These are phyloP conservation scores for Subanguina moxae DNA, from an alignment of 1,140 invertebrate genomes.

Conservation along the genomic window DNA sequence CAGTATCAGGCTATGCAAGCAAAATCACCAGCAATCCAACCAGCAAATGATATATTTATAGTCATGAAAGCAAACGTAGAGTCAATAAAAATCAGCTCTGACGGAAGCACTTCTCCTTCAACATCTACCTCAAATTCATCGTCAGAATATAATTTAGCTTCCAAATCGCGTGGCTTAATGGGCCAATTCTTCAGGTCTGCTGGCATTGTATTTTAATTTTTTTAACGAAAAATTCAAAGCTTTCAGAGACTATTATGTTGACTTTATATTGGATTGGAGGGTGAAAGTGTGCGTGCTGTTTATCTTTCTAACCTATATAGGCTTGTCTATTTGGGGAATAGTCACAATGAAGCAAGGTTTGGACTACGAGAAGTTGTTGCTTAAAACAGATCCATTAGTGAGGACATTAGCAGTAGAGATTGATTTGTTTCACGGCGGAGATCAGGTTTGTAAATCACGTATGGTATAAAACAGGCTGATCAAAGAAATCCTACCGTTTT, in stretches of 20 bases:
- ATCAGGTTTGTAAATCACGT: slow-evolving; percentile 38
- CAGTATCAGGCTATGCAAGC: neutral
- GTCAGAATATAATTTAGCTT: slow-evolving; percentile 45
- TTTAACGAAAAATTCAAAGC: neutral
- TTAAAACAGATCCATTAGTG: slow-evolving; percentile 59
- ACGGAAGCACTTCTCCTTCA: slow-evolving; percentile 27
- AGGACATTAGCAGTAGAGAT: slow-evolving; percentile 42
- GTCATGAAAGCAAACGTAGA: neutral
- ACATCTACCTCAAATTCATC: slow-evolving; percentile 25
- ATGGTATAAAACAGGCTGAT: neutral
- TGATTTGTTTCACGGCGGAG: slow-evolving; percentile 56
- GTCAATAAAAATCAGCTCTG: slow-evolving; percentile 7
- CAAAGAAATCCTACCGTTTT: neutral
- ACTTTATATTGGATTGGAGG: slow-evolving; percentile 49
- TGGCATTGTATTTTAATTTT: neutral
- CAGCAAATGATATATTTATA: neutral
- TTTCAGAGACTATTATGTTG: slow-evolving; percentile 55
- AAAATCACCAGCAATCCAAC: too few relatives aligned
- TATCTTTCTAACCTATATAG: slow-evolving; percentile 59
- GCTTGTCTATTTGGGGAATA: slow-evolving; percentile 58
- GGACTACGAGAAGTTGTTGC: slow-evolving; percentile 59
- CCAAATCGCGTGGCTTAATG: slow-evolving; percentile 52
- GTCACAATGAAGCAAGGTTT: slow-evolving; percentile 60
- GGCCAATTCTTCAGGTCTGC: slow-evolving; percentile 48
- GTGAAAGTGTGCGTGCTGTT: slow-evolving; percentile 55